These are phyloP conservation scores for Gibbula magus DNA, from an alignment of 2,888 invertebrate genomes.

Conservation along the genomic window DNA sequence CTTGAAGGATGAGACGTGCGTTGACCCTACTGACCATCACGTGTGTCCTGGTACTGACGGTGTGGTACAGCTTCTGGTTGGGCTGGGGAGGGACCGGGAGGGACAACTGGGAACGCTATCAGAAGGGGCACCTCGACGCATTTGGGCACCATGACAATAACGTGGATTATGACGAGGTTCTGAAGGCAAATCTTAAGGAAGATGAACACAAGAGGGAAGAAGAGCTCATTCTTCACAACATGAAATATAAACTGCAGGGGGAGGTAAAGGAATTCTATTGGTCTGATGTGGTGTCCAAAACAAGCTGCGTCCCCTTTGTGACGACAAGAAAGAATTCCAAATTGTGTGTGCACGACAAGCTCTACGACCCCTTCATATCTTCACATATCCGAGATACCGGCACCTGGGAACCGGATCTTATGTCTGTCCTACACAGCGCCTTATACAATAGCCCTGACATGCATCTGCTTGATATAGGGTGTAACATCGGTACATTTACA, in stretches of 20 bases:
- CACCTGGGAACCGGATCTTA: conserved; percentile 55
- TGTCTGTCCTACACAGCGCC: conserved; percentile 44
- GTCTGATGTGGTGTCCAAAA: not conserved
- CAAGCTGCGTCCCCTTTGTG: conserved; percentile 34
- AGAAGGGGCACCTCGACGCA: not conserved
- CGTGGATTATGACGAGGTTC: too few relatives aligned
- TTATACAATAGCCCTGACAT: conserved; percentile 35
- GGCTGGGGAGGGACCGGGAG: not conserved
- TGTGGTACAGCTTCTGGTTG: not conserved
- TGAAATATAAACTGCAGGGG: too few relatives aligned
- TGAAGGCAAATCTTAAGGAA: too few relatives aligned
- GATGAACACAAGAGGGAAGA: too few relatives aligned
- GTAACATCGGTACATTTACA: conserved; percentile 56
- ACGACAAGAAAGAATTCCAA: conserved; percentile 43
- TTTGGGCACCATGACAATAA: too few relatives aligned
- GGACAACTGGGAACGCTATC: not conserved
- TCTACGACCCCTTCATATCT: conserved; percentile 52
- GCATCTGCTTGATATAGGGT: conserved; percentile 52
- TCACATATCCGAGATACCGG: conserved; percentile 44
- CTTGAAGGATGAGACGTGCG: too few relatives aligned
- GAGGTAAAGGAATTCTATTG: too few relatives aligned
- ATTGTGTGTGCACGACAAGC: conserved; percentile 47
- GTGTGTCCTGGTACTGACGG: not conserved
- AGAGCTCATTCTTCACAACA: too few relatives aligned
- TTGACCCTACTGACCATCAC: not conserved